Base-by-base conservation (phyloP, 2,797 vertebrate species). In the Danionella dracula region DNA sequence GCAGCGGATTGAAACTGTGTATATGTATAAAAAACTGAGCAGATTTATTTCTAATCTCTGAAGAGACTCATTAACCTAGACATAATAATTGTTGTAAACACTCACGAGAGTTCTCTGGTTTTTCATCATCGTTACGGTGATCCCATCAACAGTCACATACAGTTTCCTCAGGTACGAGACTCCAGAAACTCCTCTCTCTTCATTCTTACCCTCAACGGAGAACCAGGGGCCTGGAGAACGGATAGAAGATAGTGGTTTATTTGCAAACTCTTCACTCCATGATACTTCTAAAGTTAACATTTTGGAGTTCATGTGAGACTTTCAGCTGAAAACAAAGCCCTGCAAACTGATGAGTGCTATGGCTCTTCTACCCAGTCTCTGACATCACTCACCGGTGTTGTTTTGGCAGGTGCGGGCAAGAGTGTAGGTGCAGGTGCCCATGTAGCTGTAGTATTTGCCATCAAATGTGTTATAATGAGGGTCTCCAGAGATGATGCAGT, bases 391-490 rank as follows among this genome's bases (percentile, higher is more conserved):
- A 92, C 91, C 90, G 68, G 86, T 90, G 32, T 19, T 79, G 63
- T 87, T 91, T 58, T 59, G 74, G 76, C 90, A 93, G 60, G 76
- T 78, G 63, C 89, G 84, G 48, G 89, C 83, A 76, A 93, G 74
- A 12, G 89, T 88, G 75, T 92, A 95, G 45, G 90, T 92, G 66
- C 93, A 94, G 27, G 86, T 87, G 59, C 93, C 93, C 85, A 88
- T 90, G 80, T 93, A 93, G 68, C 65, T 85, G 73, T 88, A 91
- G 61, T 79, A 86, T 71, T 71, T 92, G 6, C 90, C 86, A 37
- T 96, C 93, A 79, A 97, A 96, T 0, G 91, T 95, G 76, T 85
- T 77, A 68, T 94, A 94, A 79, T 96, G 93, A 10, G 90, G 92
- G 78, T 95, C 92, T 40, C 94, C 93, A 12, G 89, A 93, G 41